phyloP scores from a whole-genome alignment of 2,113 vertebrate genomes.

The Callopanchax toddi region DNA sequence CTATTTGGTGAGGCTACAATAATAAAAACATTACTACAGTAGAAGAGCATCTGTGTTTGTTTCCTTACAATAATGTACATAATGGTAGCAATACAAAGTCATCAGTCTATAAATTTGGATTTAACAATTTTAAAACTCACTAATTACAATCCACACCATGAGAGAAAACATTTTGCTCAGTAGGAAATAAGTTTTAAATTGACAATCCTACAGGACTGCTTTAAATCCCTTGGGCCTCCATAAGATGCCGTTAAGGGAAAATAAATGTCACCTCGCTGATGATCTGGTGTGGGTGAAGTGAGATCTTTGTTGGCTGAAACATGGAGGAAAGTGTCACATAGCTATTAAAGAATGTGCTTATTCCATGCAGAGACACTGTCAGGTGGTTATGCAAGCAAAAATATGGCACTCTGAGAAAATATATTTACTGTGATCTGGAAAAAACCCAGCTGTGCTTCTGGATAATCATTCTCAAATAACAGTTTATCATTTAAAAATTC shows the following conservation, averaged over 20 bases:
- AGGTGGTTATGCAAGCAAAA: not conserved
- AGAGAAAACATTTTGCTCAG: not conserved
- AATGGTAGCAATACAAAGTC: no score
- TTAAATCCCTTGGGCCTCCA: not conserved
- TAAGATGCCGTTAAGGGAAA: not conserved
- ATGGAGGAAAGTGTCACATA: slow-evolving; percentile 3
- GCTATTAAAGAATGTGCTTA: slow-evolving; percentile 5
- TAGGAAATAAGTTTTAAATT: not conserved
- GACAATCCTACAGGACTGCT: not conserved
- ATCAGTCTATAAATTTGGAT: no score
- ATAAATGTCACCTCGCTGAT: slow-evolving; percentile 3
- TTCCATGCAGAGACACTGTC: slow-evolving; percentile 1
- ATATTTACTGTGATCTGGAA: not conserved
- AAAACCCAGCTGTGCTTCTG: not conserved
- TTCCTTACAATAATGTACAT: not conserved
- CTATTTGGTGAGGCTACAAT: no score
- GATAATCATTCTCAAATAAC: not conserved
- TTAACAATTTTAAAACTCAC: no score
- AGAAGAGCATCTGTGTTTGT: not conserved
- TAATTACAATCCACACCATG: no score
- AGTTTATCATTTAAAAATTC: not conserved
- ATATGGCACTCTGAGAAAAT: not conserved
- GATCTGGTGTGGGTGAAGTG: slow-evolving; percentile 1
- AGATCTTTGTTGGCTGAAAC: slow-evolving; percentile 8
- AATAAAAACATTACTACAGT: no score